Evolutionary conservation across 2,888 invertebrate genomes (phyloP).

Genomic region (Scaptomyza parva): DNA sequence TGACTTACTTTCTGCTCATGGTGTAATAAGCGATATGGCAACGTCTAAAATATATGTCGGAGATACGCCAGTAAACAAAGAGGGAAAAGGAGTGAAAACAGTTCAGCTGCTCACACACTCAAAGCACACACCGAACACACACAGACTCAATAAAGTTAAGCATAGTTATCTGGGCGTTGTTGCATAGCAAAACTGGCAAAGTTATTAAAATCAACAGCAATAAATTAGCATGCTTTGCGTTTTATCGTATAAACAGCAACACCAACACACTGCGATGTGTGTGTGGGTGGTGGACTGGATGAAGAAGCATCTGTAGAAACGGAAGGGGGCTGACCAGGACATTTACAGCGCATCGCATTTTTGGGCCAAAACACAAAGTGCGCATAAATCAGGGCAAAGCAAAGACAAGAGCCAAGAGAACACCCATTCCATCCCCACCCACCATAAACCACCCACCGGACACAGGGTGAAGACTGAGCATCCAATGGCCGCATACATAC

Average conservation of each 20-base stretch:
- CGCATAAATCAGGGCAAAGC: slow-evolving; percentile 69
- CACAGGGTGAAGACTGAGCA: slow-evolving; percentile 24
- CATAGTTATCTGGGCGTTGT: slow-evolving; percentile 61
- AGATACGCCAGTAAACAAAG: not conserved
- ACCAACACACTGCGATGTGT: slow-evolving; percentile 11
- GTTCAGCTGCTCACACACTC: slow-evolving; percentile 8
- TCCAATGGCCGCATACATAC: slow-evolving; percentile 41
- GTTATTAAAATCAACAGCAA: slow-evolving; percentile 78
- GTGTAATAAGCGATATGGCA: slow-evolving; percentile 10
- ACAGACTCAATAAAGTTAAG: slow-evolving; percentile 50
- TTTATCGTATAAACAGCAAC: slow-evolving; percentile 49
- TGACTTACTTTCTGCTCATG: not conserved
- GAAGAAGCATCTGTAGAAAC: slow-evolving; percentile 1
- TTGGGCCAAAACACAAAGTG: slow-evolving; percentile 56
- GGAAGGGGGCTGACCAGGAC: slow-evolving; percentile 25
- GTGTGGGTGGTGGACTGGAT: slow-evolving; percentile 1
- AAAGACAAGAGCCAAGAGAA: slow-evolving; percentile 59
- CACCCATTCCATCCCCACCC: slow-evolving; percentile 11
- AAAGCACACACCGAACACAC: not conserved
- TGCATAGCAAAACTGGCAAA: slow-evolving; percentile 51
- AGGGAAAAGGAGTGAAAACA: not conserved
- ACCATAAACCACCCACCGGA: slow-evolving; percentile 15
- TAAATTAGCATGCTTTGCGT: slow-evolving; percentile 76
- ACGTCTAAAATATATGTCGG: not conserved
- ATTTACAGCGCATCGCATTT: slow-evolving; percentile 55